Conservation (phyloP, 2,888 invertebrate genomes). For the Lithophane leautieri region DNA sequence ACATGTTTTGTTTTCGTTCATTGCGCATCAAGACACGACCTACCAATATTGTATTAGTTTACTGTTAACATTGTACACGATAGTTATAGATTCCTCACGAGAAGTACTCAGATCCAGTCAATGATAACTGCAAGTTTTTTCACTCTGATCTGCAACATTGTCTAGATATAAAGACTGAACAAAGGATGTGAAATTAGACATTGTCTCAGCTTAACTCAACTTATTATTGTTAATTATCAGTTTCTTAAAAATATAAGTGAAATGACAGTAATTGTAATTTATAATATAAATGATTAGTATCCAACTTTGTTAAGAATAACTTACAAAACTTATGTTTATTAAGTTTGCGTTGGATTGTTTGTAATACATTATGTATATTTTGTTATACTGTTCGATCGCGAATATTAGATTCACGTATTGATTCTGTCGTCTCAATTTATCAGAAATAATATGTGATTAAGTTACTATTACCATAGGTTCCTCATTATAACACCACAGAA, state of each 20-base stretch:
- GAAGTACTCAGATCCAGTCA: slow-evolving; percentile 31
- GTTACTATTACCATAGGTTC: slow-evolving; percentile 61
- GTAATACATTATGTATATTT: slow-evolving; percentile 64
- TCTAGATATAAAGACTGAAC: slow-evolving; percentile 65
- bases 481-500: slow-evolving; percentile 73
- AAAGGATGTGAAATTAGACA: slow-evolving; percentile 61
- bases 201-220: slow-evolving; percentile 46
- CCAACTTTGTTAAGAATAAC: slow-evolving; percentile 75
- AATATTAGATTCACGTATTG: slow-evolving; percentile 64
- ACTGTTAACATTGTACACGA: slow-evolving; percentile 54
- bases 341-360: slow-evolving; percentile 74
- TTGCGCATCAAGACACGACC: slow-evolving; percentile 38
- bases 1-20: slow-evolving; percentile 43
- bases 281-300: slow-evolving; percentile 67
- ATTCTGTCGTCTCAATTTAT: slow-evolving; percentile 65
- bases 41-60: slow-evolving; percentile 59
- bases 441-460: slow-evolving; percentile 70
- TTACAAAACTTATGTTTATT: slow-evolving; percentile 74
- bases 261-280: slow-evolving; percentile 68
- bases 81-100: slow-evolving; percentile 39
- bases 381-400: slow-evolving; percentile 64
- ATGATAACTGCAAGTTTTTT: slow-evolving; percentile 34
- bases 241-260: slow-evolving; percentile 56
- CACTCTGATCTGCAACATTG: slow-evolving; percentile 47
- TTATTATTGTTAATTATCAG: slow-evolving; percentile 53